Conservation (phyloP, 2,113 vertebrate species). For the Bos taurus region DNA sequence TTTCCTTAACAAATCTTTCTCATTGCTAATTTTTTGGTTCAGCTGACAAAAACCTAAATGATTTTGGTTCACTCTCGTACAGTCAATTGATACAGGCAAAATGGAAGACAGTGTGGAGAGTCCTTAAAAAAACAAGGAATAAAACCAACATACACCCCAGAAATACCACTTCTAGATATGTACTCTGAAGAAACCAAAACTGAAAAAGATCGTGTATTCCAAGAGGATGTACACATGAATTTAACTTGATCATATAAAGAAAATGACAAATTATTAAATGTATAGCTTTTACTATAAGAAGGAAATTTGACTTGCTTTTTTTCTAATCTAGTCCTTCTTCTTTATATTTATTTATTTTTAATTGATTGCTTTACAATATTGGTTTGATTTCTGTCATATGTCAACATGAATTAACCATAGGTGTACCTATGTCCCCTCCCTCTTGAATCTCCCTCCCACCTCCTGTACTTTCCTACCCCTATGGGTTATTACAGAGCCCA, state of each 20-base stretch:
- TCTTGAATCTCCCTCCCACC: neutral
- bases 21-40: neutral
- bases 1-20: neutral
- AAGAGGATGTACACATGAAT: neutral
- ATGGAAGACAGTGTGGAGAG: neutral
- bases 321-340: neutral
- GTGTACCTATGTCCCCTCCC: neutral
- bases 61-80: neutral
- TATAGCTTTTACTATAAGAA: neutral
- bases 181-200: neutral
- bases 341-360: neutral
- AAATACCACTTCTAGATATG: neutral
- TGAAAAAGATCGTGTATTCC: neutral
- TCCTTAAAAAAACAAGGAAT: neutral
- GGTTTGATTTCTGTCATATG: neutral
- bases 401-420: neutral
- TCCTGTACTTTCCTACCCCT: neutral
- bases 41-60: neutral
- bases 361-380: neutral
- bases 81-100: neutral
- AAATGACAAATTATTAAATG: neutral
- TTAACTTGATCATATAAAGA: neutral
- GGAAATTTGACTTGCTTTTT: neutral
- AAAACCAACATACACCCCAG: neutral
- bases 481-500: neutral